Evolutionary conservation across 1,140 invertebrate genomes (phyloP).

Genomic region (Bombyx mandarina): DNA sequence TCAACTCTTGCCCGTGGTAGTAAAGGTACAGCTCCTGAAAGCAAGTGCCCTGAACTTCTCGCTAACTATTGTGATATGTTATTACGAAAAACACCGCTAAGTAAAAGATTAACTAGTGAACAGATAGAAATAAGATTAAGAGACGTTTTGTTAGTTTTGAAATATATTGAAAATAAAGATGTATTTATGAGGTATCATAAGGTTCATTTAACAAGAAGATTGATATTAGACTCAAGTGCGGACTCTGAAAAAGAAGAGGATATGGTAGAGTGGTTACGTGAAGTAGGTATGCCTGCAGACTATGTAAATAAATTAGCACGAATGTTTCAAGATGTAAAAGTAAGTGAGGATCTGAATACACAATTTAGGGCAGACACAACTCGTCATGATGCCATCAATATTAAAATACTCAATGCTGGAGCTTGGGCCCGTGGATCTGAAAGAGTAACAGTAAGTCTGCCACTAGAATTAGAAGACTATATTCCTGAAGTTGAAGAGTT

Average conservation of each 20-base stretch:
- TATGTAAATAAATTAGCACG: slow-evolving; percentile 98
- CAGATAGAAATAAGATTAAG: slow-evolving; percentile 95
- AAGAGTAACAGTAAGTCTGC: slow-evolving; percentile 94
- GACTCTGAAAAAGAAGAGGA: slow-evolving; percentile 99
- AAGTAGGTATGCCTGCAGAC: slow-evolving; percentile 99
- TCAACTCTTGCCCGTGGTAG: slow-evolving; percentile 73
- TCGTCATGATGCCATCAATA: slow-evolving; percentile 83
- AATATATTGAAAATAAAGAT: slow-evolving; percentile 99
- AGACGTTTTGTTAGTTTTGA: slow-evolving; percentile 95
- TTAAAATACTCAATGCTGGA: slow-evolving; percentile 97
- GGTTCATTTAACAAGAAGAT: slow-evolving; percentile 94
- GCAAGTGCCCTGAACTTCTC: slow-evolving; percentile 97
- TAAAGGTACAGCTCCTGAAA: slow-evolving; percentile 84
- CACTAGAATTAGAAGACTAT: slow-evolving; percentile 97
- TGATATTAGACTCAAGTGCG: slow-evolving; percentile 96
- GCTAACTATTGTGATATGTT: slow-evolving; percentile 99
- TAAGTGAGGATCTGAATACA: slow-evolving; percentile 97
- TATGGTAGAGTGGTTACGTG: slow-evolving; percentile 96
- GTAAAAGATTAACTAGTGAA: slow-evolving; percentile 96
- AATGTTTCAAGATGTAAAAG: slow-evolving; percentile 99
- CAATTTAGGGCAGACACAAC: slow-evolving; percentile 86
- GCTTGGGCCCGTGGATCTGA: slow-evolving; percentile 97
- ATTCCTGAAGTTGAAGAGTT: slow-evolving; percentile 97
- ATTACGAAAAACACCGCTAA: slow-evolving; percentile 94
- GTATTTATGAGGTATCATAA: slow-evolving; percentile 99